Base-by-base conservation (phyloP, 2,888 invertebrate genomes). In the Tetanocera ferruginea region DNA sequence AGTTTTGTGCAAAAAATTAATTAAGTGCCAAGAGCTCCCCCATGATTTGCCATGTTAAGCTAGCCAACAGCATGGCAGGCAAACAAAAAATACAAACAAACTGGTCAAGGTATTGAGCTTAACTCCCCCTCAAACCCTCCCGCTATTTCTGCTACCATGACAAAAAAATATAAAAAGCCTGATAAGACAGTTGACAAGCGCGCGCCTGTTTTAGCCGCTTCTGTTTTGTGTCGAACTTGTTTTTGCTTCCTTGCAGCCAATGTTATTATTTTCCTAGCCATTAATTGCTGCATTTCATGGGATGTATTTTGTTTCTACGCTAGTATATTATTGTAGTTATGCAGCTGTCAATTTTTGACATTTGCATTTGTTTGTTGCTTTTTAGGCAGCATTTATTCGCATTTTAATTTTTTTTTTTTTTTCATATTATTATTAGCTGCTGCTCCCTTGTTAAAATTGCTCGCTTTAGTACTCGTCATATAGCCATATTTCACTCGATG, bases 311-410 rank as follows among this genome's bases (percentile, higher is more conserved):
- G 19, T 67, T 23, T 49, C 51, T 51, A 31, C 43, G 6, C 49
- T 37, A 5, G n/a, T 11, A 28, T 57, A 11, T 55, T 60, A 11
- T 43, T 60, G 3, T 2, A 31, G 9, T 31, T 23, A 23, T 60
- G 72, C 43, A 28, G 74, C 34, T 49, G 74, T 43, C 74, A 74
- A 55, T 25, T 74, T 49, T 74, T 37, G 43, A 67, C 72, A 55
- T 11, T 72, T 57, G 34, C 23, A 28, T 23, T 64, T 64, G 71
- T 74, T 66, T 60, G 57, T 37, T 43, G 60, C 17, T 37, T 49
- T 64, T 49, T 11, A n/a, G 14, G 14, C 8, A 5, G 17, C 19
- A 3, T 25, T 23, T 52, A 43, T 17, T 5, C 70, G 8, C 25
- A 43, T 69, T 31, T 34, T 17, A 8, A 43, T 69, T 31, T 34